Percentiles rank a stretch among this genome's conserved stretches.
Conservation (phyloP, 1,140 invertebrate species). For the Holotrichia oblita region DNA sequence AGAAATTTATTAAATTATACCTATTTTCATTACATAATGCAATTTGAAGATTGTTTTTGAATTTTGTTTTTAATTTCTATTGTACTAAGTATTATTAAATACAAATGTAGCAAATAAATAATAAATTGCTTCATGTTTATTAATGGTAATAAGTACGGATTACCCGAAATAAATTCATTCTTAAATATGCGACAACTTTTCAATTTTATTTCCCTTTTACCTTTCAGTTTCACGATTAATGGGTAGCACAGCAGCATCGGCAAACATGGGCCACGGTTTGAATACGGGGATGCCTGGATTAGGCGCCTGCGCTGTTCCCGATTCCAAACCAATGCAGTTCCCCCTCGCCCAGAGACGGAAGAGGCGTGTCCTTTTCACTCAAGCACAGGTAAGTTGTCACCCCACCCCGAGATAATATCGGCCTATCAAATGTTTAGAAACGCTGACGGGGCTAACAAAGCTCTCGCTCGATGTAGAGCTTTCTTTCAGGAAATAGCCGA, state of each 20-base stretch:
- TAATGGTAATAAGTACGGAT: too few relatives aligned
- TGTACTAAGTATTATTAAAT: too few relatives aligned
- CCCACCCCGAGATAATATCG: background rate
- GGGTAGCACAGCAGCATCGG: constrained; percentile 77
- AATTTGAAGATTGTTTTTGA: too few relatives aligned
- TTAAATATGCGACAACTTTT: background rate
- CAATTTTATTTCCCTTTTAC: background rate
- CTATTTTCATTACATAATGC: too few relatives aligned
- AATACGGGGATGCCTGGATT: constrained; percentile 81
- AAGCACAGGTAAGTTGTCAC: constrained; percentile 81
- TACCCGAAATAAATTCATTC: too few relatives aligned
- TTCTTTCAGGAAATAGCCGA: constrained; percentile 34
- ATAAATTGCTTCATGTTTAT: too few relatives aligned
- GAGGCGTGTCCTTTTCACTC: constrained; percentile 96
- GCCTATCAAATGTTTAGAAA: constrained; percentile 38
- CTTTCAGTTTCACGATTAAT: constrained; percentile 88
- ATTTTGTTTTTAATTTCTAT: too few relatives aligned
- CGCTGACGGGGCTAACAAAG: constrained; percentile 22
- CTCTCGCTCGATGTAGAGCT: background rate
- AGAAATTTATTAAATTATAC: too few relatives aligned
- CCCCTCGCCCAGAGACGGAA: constrained; percentile 91
- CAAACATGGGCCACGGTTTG: constrained; percentile 87
- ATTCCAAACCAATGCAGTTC: constrained; percentile 91
- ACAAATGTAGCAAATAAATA: too few relatives aligned
- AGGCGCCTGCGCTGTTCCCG: constrained; percentile 78